Conservation (phyloP, 1,140 invertebrate genomes). For the Drosophila asahinai region DNA sequence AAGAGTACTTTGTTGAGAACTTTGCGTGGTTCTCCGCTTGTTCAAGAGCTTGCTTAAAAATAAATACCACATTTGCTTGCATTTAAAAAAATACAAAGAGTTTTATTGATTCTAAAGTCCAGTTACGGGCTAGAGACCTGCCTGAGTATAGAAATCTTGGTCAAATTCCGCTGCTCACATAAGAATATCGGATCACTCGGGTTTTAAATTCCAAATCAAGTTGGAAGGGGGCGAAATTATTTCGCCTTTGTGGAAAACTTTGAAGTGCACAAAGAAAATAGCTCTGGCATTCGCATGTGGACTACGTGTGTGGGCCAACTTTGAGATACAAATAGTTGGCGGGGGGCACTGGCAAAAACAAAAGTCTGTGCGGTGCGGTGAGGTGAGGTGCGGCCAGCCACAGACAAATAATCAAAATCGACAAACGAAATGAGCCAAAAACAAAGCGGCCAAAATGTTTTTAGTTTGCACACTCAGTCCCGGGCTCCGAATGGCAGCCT, state of each 20-base stretch:
- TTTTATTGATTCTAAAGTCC: neutral
- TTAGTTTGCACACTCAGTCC: conserved; percentile 60
- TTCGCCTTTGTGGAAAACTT: conserved; percentile 67
- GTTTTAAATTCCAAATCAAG: conserved; percentile 9
- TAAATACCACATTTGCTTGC: conserved; percentile 54
- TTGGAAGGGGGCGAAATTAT: conserved; percentile 6
- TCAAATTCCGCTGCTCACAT: neutral
- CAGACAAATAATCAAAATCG: conserved; percentile 83
- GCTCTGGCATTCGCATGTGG: conserved; percentile 43
- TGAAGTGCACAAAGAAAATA: conserved; percentile 57
- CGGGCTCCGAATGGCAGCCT: conserved; percentile 52
- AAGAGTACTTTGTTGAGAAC: conserved; percentile 39
- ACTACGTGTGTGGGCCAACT: conserved; percentile 64
- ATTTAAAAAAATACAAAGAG: conserved; percentile 29
- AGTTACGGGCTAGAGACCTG: neutral
- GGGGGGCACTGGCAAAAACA: conserved; percentile 47
- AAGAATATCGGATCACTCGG: neutral
- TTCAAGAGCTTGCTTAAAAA: conserved; percentile 42
- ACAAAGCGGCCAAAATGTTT: conserved; percentile 82
- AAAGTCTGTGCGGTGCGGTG: conserved; percentile 41
- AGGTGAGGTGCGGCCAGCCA: conserved; percentile 46
- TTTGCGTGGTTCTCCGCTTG: conserved; percentile 15
- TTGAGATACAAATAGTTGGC: conserved; percentile 77
- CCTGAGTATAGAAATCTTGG: neutral
- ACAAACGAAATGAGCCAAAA: conserved; percentile 81